phyloP scores from a whole-genome alignment of 2,113 vertebrate genomes.

The Talpa occidentalis region DNA sequence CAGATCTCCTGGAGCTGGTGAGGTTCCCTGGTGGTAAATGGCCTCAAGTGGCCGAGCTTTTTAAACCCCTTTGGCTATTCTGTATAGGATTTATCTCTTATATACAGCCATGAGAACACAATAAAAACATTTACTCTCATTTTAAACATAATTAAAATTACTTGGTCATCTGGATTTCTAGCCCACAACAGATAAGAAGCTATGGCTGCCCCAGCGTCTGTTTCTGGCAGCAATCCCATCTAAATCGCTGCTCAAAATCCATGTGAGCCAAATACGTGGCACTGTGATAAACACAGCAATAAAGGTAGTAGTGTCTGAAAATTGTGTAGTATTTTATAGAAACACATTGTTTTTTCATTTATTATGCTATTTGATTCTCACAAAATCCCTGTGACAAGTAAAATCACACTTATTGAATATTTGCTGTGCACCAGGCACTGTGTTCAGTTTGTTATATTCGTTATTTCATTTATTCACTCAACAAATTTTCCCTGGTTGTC shows the following conservation, averaged over 20 bases:
- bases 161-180: conserved; percentile 34
- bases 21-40: background rate
- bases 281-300: background rate
- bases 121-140: conserved; percentile 43
- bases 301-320: background rate
- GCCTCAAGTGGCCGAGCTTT: background rate
- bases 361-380: background rate
- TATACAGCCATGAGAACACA: conserved; percentile 37
- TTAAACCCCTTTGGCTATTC: background rate
- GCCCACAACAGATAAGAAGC: conserved; percentile 45
- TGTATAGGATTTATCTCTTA: conserved; percentile 40
- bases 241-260: background rate
- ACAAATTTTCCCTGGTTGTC: background rate
- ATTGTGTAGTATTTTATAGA: background rate
- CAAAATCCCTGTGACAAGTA: background rate
- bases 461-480: background rate
- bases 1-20: background rate
- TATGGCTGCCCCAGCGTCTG: background rate
- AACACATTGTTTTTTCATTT: background rate
- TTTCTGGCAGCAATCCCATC: conserved; percentile 21
- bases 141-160: conserved; percentile 57
- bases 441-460: background rate
- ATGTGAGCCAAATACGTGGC: background rate
- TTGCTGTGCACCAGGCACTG: background rate
- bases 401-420: background rate